Conservation (phyloP, 1,140 invertebrate species). For the Drosophila rufa region DNA sequence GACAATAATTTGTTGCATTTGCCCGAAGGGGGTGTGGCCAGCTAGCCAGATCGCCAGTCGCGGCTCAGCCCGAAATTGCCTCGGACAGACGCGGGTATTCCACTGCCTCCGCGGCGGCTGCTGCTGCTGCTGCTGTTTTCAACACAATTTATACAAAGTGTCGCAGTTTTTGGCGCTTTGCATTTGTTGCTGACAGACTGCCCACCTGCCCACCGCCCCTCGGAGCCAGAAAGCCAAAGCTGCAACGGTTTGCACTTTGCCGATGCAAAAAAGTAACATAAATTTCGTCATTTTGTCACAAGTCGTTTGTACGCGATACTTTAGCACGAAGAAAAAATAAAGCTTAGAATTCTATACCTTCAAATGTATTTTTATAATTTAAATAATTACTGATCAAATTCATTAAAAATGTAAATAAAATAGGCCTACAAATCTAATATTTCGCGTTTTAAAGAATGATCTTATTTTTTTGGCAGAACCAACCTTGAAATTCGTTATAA, state of each 20-base stretch:
- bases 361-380: background rate
- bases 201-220: conserved; percentile 20
- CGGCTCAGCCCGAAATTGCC: conserved; percentile 58
- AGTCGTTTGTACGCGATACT: conserved; percentile 60
- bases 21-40: conserved; percentile 75
- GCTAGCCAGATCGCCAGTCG: conserved; percentile 21
- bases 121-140: conserved; percentile 66
- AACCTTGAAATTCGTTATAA: no score
- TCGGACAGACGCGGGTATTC: conserved; percentile 65
- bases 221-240: conserved; percentile 20
- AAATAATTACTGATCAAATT: no score
- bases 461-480: no score
- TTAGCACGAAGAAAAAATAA: conserved; percentile 4
- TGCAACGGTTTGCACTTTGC: conserved; percentile 72
- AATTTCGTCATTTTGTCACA: conserved; percentile 83
- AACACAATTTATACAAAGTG: conserved; percentile 82
- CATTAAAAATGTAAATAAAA: no score
- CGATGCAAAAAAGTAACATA: conserved; percentile 69
- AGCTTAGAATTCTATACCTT: background rate
- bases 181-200: conserved; percentile 79
- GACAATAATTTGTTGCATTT: conserved; percentile 82
- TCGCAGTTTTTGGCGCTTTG: conserved; percentile 82
- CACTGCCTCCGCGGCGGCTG: conserved; percentile 36
- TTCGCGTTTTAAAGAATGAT: no score
- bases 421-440: no score